A percentile compares a stretch with the other conserved stretches of the same genome.
Conservation (phyloP, 2,888 invertebrate genomes). For the Cryptocheilus praepositus region DNA sequence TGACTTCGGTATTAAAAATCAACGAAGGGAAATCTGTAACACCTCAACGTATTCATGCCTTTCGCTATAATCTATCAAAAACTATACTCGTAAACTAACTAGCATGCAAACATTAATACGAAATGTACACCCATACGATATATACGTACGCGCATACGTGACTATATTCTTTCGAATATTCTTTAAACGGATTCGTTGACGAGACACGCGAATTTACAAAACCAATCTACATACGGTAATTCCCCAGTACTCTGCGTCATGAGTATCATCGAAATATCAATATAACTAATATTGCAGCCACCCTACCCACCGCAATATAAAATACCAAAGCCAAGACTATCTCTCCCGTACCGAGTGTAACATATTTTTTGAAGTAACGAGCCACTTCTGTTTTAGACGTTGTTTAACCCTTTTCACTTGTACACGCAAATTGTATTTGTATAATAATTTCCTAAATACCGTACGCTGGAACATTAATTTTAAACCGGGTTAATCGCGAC, state of each 20-base stretch:
- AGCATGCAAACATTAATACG: slow-evolving; percentile 24
- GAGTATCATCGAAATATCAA: slow-evolving; percentile 47
- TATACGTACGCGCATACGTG: slow-evolving; percentile 38
- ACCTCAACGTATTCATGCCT: slow-evolving; percentile 49
- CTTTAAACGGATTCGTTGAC: slow-evolving; percentile 9
- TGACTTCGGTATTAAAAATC: slow-evolving; percentile 40
- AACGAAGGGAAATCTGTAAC: slow-evolving; percentile 40
- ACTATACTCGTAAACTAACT: slow-evolving; percentile 54
- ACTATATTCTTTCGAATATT: slow-evolving; percentile 10
- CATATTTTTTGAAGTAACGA: slow-evolving; percentile 49
- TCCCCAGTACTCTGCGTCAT: slow-evolving; percentile 57
- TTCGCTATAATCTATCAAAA: slow-evolving; percentile 38
- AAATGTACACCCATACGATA: slow-evolving; percentile 24
- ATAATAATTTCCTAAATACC: slow-evolving; percentile 52
- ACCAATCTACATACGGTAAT: slow-evolving; percentile 34
- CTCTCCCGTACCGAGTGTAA: slow-evolving; percentile 53
- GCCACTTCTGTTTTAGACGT: slow-evolving; percentile 39
- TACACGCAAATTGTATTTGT: slow-evolving; percentile 49
- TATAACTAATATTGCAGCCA: slow-evolving; percentile 52
- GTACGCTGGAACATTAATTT: slow-evolving; percentile 42
- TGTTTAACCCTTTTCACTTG: slow-evolving; percentile 28
- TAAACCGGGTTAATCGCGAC: slow-evolving; percentile 48
- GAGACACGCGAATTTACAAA: slow-evolving; percentile 25
- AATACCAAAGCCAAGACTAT: slow-evolving; percentile 67
- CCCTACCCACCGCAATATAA: slow-evolving; percentile 66